Conservation (phyloP, 2,888 invertebrate species). For the Drosophila infuscata region DNA sequence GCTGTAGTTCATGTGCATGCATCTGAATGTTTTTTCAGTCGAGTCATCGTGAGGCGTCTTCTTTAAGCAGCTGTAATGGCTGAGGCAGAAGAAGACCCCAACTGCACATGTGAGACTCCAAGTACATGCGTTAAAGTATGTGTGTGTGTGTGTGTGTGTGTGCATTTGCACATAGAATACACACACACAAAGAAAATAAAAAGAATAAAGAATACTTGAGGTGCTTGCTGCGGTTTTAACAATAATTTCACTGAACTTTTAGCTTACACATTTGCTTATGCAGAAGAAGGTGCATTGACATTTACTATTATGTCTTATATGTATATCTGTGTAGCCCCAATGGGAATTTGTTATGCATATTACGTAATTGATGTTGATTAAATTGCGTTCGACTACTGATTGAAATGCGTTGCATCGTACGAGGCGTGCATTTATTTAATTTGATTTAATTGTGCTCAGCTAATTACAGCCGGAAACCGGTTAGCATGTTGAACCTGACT, state of each 20-base stretch:
- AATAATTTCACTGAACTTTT: constrained; percentile 11
- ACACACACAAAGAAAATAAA: constrained; percentile 7
- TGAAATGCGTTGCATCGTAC: constrained; percentile 29
- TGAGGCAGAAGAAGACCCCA: constrained; percentile 13
- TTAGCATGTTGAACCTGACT: constrained; percentile 29
- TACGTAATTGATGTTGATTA: constrained; percentile 30
- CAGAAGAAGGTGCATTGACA: constrained; percentile 42
- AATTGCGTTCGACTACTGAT: constrained; percentile 19
- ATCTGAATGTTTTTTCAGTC: constrained; percentile 26
- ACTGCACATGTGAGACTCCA: constrained; percentile 10
- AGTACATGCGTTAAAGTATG: background rate
- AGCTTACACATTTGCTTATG: constrained; percentile 6
- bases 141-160: background rate
- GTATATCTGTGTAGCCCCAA: constrained; percentile 3
- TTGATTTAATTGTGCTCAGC: constrained; percentile 29
- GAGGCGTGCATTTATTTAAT: constrained; percentile 11
- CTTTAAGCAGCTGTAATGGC: constrained; percentile 35
- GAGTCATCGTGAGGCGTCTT: constrained; percentile 63
- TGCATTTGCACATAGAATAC: background rate
- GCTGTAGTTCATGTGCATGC: constrained; percentile 1
- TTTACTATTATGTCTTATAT: constrained; percentile 26
- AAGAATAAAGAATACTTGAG: constrained; percentile 20
- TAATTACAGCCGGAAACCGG: constrained; percentile 67
- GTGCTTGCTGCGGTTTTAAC: constrained; percentile 28
- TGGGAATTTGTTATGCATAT: constrained; percentile 3